Conservation (phyloP, 2,797 vertebrate genomes). For the Sebastes melanostomus region DNA sequence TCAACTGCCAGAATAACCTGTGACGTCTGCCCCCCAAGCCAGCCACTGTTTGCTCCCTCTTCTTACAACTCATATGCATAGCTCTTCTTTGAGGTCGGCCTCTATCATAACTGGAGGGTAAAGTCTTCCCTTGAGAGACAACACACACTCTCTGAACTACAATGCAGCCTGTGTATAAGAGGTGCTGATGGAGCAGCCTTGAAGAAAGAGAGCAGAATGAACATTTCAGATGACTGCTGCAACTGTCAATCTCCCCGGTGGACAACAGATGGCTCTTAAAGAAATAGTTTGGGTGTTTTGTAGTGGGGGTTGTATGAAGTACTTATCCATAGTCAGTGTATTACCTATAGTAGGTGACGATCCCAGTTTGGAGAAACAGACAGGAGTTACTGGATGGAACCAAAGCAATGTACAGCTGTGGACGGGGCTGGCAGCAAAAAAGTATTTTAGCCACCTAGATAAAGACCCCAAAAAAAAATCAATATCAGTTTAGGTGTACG, state of each 20-base stretch:
- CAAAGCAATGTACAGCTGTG: too few relatives aligned
- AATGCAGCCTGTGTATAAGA: conserved; percentile 10
- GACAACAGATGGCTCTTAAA: conserved; percentile 8
- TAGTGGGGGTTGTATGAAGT: too few relatives aligned
- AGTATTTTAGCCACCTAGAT: too few relatives aligned
- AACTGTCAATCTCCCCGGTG: conserved; percentile 48
- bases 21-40: neutral
- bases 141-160: conserved; percentile 17
- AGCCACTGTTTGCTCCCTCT: neutral
- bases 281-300: too few relatives aligned
- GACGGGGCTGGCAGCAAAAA: too few relatives aligned
- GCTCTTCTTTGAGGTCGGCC: neutral
- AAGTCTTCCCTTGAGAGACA: conserved; percentile 22
- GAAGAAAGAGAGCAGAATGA: conserved; percentile 24
- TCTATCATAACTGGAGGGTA: conserved; percentile 5
- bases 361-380: too few relatives aligned
- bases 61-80: conserved; percentile 21
- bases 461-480: too few relatives aligned
- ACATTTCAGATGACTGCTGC: conserved; percentile 48
- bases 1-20: neutral
- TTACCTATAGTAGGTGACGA: too few relatives aligned
- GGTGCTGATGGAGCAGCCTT: conserved; percentile 32
- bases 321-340: too few relatives aligned
- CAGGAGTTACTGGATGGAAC: too few relatives aligned
- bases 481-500: too few relatives aligned